Base-by-base conservation (phyloP, 1,140 invertebrate species). In the Philotrypesis tridentata region DNA sequence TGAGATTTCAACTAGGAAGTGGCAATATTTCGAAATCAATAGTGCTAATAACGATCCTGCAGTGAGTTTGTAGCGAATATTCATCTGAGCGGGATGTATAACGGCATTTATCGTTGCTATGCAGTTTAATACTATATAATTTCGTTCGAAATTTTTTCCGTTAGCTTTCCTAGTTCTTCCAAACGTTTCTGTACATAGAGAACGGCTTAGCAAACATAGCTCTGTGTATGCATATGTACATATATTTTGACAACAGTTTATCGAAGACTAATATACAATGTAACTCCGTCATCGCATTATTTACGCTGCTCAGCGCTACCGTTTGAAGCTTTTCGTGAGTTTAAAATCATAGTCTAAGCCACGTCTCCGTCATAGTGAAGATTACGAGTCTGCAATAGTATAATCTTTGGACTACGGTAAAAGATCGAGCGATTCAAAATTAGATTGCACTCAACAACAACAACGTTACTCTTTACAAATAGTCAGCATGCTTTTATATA, bases 391-490 rank as follows among this genome's bases (percentile, higher is more conserved):
- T 21, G 14, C n/a, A 55, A 21, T 55, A 21, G 17, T n/a, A 55
- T 55, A 48, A 48, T 29, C 23, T 78, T 68, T 55, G 11, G 33
- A 48, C 9, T 3, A 25, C 40, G 40, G 23, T 76, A 63, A 65
- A 65, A 37, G 29, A 6, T 76, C n/a, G 21, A 76, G 73, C 11
- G 31, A 63, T 37, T 65, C 0, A 33, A 76, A 76, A 40, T 63
- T 23, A 27, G 33, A 23, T 27, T 37, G 27, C 31, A 76, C 23
- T 40, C 21, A 21, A 33, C 21, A 55, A 65, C 40, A 40, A 61
- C 11, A 78, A 82, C 68, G 72, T 72, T 14, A n/a, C 14, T 31
- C 31, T 82, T 82, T 77, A 77, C 80, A 37, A 73, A 33, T 78
- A 65, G 27, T 82, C 37, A 61, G 29, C 29, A 67, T 33, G 43